Conservation (phyloP, 2,888 invertebrate species). For the Ametastegia equiseti region DNA sequence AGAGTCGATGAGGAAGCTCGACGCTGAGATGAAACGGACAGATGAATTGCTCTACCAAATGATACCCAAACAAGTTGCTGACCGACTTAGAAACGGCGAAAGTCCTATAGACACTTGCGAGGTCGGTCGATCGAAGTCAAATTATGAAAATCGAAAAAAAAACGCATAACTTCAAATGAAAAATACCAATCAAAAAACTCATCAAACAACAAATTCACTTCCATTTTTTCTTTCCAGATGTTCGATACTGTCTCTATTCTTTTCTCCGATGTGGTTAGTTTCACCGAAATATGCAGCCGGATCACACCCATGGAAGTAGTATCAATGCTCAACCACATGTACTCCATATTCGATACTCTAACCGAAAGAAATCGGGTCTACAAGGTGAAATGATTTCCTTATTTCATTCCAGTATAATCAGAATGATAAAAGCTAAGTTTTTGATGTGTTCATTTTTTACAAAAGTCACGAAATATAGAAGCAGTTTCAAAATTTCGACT, state of each 20-base stretch:
- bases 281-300: conserved; percentile 97
- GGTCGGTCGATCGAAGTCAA: too few relatives aligned
- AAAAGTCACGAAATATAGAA: too few relatives aligned
- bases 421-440: too few relatives aligned
- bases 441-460: too few relatives aligned
- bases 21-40: conserved; percentile 96
- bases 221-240: conserved; percentile 83
- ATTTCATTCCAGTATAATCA: too few relatives aligned
- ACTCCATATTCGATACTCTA: conserved; percentile 96
- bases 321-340: conserved; percentile 98
- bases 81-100: conserved; percentile 94
- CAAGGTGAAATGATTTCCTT: conserved; percentile 82
- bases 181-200: not conserved
- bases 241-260: conserved; percentile 97
- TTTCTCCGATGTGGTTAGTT: conserved; percentile 98
- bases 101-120: conserved; percentile 98
- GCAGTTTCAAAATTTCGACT: too few relatives aligned
- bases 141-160: too few relatives aligned
- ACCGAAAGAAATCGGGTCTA: conserved; percentile 96
- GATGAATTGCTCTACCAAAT: conserved; percentile 98
- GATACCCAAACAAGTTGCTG: conserved; percentile 99
- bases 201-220: not conserved
- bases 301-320: conserved; percentile 99
- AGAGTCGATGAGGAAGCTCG: conserved; percentile 96
- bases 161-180: not conserved